Evolutionary conservation across 2,113 vertebrate species (phyloP).

Genomic region (Sceloporus undulatus): DNA sequence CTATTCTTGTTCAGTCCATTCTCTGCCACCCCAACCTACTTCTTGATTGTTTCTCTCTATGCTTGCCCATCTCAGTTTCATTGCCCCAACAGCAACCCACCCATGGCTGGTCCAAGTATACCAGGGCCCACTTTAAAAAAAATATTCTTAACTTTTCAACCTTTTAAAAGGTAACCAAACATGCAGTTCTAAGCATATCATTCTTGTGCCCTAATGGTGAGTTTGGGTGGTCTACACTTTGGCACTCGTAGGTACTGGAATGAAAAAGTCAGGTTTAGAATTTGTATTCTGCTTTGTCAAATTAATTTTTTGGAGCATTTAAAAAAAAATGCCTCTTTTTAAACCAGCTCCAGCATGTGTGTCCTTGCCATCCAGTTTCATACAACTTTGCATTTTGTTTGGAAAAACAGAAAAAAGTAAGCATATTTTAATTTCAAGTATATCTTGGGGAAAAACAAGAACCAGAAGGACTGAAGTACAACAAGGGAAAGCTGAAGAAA

Average conservation of each 20-base stretch:
- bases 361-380: slow-evolving; percentile 7
- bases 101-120: no score
- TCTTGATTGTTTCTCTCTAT: no score
- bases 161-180: neutral
- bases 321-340: neutral
- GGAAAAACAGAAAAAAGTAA: neutral
- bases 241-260: neutral
- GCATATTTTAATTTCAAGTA: neutral
- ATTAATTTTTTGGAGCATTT: neutral
- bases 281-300: neutral
- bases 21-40: no score
- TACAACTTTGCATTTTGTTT: neutral
- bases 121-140: no score
- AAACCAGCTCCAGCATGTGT: slow-evolving; percentile 1
- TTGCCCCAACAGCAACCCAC: no score
- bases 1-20: no score
- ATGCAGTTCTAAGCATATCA: neutral
- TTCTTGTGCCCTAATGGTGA: no score
- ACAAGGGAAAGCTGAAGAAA: neutral
- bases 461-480: neutral
- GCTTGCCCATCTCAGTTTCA: no score
- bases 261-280: neutral
- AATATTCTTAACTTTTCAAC: no score
- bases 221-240: neutral
- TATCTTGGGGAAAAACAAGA: neutral